Evolutionary conservation across 1,140 invertebrate species (phyloP).

Genomic region (Choristoneura fumiferana): DNA sequence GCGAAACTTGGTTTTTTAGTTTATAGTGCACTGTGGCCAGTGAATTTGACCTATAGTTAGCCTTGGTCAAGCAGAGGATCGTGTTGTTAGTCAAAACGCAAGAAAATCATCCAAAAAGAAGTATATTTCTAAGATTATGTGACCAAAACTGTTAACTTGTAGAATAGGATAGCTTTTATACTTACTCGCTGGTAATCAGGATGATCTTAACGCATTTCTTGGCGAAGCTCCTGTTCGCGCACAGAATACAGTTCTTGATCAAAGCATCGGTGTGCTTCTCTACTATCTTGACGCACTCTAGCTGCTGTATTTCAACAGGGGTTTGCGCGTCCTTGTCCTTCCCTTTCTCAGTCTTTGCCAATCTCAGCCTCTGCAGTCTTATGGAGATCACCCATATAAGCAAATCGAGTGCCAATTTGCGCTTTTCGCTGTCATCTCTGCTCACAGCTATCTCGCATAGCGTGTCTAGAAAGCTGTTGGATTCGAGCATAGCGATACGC

Average conservation of each 20-base stretch:
- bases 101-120: too few species aligned
- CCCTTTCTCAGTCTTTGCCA: slow-evolving; percentile 77
- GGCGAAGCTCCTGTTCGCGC: slow-evolving; percentile 88
- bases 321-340: slow-evolving; percentile 56
- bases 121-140: too few species aligned
- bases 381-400: slow-evolving; percentile 89
- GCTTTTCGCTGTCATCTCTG: slow-evolving; percentile 55
- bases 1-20: too few species aligned
- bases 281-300: slow-evolving; percentile 83
- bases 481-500: slow-evolving; percentile 91
- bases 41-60: too few species aligned
- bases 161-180: too few species aligned
- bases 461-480: slow-evolving; percentile 85
- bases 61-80: too few species aligned
- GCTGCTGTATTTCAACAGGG: slow-evolving; percentile 78
- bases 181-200: slow-evolving; percentile 90
- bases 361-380: slow-evolving; percentile 83
- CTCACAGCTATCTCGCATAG: slow-evolving; percentile 82
- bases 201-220: slow-evolving; percentile 94
- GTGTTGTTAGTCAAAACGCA: too few species aligned
- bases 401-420: slow-evolving; percentile 85
- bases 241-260: slow-evolving; percentile 86
- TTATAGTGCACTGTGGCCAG: too few species aligned
- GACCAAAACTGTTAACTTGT: too few species aligned
- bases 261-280: slow-evolving; percentile 82